Conservation (phyloP, 2,797 vertebrate genomes). For the Orientallactaga sibirica region DNA sequence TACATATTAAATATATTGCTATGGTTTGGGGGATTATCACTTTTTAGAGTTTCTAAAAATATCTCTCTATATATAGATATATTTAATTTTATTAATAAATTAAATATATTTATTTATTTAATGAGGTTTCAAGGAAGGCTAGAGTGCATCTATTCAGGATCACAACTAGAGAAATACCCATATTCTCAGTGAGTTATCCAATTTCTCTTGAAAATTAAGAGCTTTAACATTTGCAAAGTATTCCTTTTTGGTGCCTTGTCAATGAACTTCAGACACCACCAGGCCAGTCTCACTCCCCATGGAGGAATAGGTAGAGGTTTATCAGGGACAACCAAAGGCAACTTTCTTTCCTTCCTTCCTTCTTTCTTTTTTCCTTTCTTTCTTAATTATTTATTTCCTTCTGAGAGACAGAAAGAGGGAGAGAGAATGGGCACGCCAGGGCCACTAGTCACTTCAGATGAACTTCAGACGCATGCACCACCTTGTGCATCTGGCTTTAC, state of each 20-base stretch:
- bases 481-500: no score
- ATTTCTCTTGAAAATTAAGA: constrained; percentile 11
- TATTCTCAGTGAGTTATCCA: background rate
- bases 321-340: background rate
- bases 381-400: no score
- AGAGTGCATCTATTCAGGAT: background rate
- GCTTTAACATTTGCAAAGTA: background rate
- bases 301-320: background rate
- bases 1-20: constrained; percentile 4
- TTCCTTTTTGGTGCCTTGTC: background rate
- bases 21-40: background rate
- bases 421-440: no score
- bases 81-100: no score
- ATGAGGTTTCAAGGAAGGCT: background rate
- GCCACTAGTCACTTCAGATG: no score
- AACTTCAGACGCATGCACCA: no score
- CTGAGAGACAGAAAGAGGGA: no score
- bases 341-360: no score
- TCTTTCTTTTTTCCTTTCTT: no score
- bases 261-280: background rate
- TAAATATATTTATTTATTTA: no score
- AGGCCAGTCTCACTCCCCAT: background rate
- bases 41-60: background rate
- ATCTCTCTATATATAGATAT: no score
- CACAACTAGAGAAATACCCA: background rate